These are phyloP conservation scores for Ferrisia virgata DNA, from an alignment of 2,888 invertebrate species.

Conservation along the genomic window DNA sequence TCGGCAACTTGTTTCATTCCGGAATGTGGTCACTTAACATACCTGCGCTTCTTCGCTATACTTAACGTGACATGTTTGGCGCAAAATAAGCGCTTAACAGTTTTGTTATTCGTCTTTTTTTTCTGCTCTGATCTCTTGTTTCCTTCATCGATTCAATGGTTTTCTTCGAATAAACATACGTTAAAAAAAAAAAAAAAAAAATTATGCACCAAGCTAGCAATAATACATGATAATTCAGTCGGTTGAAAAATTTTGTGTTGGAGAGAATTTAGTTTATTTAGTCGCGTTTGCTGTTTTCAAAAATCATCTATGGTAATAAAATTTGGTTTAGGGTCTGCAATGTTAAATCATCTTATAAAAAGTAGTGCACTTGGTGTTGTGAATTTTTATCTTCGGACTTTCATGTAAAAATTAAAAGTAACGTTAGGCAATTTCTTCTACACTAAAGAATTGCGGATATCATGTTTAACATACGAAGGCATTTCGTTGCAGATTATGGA, in stretches of 20 bases:
- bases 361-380: no score
- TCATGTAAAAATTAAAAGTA: background rate
- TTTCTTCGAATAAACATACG: no score
- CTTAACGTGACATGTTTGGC: slow-evolving; percentile 36
- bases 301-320: no score
- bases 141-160: background rate
- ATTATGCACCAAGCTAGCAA: no score
- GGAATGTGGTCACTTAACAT: slow-evolving; percentile 43
- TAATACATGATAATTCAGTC: no score
- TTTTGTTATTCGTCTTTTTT: slow-evolving; percentile 25
- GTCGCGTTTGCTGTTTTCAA: no score
- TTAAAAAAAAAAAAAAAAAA: no score
- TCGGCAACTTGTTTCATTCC: slow-evolving; percentile 35
- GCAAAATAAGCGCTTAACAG: slow-evolving; percentile 13
- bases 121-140: background rate
- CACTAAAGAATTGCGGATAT: background rate
- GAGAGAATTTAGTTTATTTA: background rate
- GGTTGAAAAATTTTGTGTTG: background rate
- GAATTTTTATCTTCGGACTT: no score
- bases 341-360: no score
- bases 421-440: background rate
- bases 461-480: background rate
- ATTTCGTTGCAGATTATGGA: background rate
- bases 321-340: no score
- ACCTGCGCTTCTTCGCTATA: slow-evolving; percentile 20